These are phyloP conservation scores for Leucophora obtusa DNA, from an alignment of 2,888 invertebrate genomes.

Conservation along the genomic window DNA sequence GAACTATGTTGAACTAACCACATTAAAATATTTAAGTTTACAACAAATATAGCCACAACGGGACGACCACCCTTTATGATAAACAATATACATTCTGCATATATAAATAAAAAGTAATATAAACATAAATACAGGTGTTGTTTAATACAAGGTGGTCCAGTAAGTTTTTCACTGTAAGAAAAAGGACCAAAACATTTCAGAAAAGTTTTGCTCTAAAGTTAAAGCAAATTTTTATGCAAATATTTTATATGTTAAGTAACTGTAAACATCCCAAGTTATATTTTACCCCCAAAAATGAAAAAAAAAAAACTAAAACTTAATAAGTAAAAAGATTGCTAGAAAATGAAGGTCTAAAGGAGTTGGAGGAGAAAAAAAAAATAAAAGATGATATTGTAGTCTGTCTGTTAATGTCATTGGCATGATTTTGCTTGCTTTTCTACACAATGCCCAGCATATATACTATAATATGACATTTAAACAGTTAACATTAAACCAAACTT, in stretches of 20 bases:
- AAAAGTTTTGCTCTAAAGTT: slow-evolving; percentile 18
- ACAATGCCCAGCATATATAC: background rate
- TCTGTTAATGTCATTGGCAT: slow-evolving; percentile 61
- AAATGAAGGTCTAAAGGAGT: background rate
- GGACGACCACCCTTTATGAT: slow-evolving; percentile 58
- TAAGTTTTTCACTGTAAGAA: background rate
- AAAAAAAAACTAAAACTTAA: slow-evolving; percentile 9
- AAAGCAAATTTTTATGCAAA: slow-evolving; percentile 65
- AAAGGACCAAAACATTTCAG: background rate
- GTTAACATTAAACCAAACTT: slow-evolving; percentile 37
- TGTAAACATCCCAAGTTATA: slow-evolving; percentile 64
- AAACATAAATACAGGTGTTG: slow-evolving; percentile 55
- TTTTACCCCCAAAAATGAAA: background rate
- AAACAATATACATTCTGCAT: slow-evolving; percentile 31
- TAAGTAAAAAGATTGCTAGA: background rate
- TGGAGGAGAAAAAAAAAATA: background rate
- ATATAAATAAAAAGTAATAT: slow-evolving; percentile 32
- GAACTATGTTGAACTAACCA: slow-evolving; percentile 50
- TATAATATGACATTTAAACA: slow-evolving; percentile 54
- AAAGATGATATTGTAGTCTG: slow-evolving; percentile 15
- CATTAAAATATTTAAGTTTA: slow-evolving; percentile 48
- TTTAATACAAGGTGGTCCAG: slow-evolving; percentile 20
- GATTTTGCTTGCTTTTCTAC: slow-evolving; percentile 12
- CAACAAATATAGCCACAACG: slow-evolving; percentile 36
- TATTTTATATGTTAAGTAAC: slow-evolving; percentile 71